phyloP scores from a whole-genome alignment of 2,113 vertebrate genomes.

The Stomatorhinus ivindoensis region DNA sequence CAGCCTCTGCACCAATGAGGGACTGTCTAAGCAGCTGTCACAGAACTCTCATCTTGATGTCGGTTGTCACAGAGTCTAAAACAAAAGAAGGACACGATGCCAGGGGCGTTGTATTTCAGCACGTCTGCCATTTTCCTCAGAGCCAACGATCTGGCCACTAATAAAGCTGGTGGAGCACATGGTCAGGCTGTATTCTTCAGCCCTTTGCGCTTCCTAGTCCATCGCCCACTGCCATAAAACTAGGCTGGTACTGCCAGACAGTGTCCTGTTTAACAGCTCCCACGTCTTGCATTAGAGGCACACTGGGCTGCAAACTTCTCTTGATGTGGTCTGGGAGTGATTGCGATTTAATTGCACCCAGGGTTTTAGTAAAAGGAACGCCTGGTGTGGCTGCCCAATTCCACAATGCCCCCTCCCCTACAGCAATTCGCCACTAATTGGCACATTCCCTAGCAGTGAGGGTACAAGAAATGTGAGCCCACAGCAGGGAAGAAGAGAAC shows the following conservation, averaged over 20 bases:
- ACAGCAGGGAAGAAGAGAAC: slow-evolving; percentile 58
- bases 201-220: background rate
- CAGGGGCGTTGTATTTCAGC: slow-evolving; percentile 12
- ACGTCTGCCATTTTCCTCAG: slow-evolving; percentile 10
- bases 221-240: background rate
- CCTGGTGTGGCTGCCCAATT: slow-evolving; percentile 67
- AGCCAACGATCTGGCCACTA: background rate
- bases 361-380: slow-evolving; percentile 63
- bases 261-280: slow-evolving; percentile 34
- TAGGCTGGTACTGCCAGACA: slow-evolving; percentile 53
- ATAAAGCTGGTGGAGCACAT: background rate
- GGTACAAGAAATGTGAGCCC: slow-evolving; percentile 68
- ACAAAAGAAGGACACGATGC: slow-evolving; percentile 19
- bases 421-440: slow-evolving; percentile 65
- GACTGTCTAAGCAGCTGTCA: slow-evolving; percentile 37
- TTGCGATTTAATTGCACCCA: slow-evolving; percentile 66
- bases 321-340: slow-evolving; percentile 66
- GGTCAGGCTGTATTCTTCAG: background rate
- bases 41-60: slow-evolving; percentile 13
- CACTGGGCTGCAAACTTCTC: slow-evolving; percentile 58
- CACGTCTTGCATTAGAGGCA: slow-evolving; percentile 60
- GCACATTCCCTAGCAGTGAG: slow-evolving; percentile 69
- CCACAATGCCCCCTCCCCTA: slow-evolving; percentile 46
- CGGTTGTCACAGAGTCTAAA: slow-evolving; percentile 9
- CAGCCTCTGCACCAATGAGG: slow-evolving; percentile 30